Evolutionary conservation across 2,888 invertebrate genomes (phyloP).

Genomic region (Rhyacophila evoluta): DNA sequence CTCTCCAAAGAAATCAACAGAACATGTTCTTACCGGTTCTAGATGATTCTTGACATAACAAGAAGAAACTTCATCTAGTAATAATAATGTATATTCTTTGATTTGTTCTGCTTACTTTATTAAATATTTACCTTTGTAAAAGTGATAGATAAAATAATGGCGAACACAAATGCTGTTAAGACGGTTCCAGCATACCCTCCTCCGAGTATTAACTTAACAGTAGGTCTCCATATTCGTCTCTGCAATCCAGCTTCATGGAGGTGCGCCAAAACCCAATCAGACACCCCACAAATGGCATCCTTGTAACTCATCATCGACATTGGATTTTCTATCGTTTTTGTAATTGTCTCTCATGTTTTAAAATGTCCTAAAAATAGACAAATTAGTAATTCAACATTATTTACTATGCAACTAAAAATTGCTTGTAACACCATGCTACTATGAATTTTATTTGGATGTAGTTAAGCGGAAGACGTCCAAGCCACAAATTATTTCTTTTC

Average conservation of each 20-base stretch:
- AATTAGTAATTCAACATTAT: no score
- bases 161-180: conserved; percentile 33
- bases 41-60: no score
- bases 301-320: not conserved
- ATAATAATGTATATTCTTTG: no score
- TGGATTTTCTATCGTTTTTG: not conserved
- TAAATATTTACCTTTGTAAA: conserved; percentile 42
- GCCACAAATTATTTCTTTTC: no score
- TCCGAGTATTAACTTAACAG: conserved; percentile 38
- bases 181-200: conserved; percentile 27
- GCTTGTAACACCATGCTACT: no score
- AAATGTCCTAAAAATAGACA: not conserved
- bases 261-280: not conserved
- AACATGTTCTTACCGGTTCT: no score
- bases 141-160: not conserved
- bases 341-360: no score
- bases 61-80: no score
- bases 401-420: conserved; percentile 37
- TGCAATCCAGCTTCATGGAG: conserved; percentile 31
- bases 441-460: no score
- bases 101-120: no score
- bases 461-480: no score
- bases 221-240: conserved; percentile 42
- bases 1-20: no score
- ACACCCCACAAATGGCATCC: not conserved